phyloP scores from a whole-genome alignment of 2,113 vertebrate species.

The Oreotrochilus melanogaster region DNA sequence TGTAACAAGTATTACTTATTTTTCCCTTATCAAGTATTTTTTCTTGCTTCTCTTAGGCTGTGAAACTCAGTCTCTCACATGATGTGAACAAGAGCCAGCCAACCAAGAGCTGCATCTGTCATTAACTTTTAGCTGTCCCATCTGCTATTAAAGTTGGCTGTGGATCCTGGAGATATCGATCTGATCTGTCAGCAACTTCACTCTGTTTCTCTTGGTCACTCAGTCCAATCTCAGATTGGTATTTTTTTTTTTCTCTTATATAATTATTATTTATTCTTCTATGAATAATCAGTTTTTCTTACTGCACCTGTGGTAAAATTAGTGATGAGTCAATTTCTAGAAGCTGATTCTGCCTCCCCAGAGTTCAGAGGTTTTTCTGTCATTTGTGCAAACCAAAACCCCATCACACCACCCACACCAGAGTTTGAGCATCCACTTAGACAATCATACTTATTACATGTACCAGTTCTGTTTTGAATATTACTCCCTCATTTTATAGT shows the following conservation, averaged over 20 bases:
- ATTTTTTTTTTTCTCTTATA: neutral
- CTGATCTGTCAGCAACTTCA: neutral
- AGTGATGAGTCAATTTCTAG: neutral
- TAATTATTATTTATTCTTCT: neutral
- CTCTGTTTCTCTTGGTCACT: neutral
- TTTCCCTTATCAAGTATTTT: neutral
- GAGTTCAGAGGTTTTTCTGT: neutral
- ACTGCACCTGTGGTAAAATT: neutral
- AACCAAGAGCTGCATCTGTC: conserved; percentile 11
- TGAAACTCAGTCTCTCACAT: neutral
- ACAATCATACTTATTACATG: neutral
- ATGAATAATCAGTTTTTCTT: neutral
- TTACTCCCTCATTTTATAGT: neutral
- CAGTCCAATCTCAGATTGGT: neutral
- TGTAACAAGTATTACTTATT: fast-evolving
- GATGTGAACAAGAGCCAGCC: neutral
- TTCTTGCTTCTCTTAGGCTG: neutral
- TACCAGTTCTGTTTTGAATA: neutral
- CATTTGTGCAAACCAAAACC: neutral
- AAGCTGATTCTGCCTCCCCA: neutral
- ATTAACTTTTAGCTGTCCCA: neutral
- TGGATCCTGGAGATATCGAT: neutral
- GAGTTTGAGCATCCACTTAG: neutral
- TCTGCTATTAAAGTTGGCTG: neutral
- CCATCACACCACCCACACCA: neutral